These are phyloP conservation scores for Acanthopagrus latus DNA, from an alignment of 2,797 vertebrate genomes.

Conservation along the genomic window DNA sequence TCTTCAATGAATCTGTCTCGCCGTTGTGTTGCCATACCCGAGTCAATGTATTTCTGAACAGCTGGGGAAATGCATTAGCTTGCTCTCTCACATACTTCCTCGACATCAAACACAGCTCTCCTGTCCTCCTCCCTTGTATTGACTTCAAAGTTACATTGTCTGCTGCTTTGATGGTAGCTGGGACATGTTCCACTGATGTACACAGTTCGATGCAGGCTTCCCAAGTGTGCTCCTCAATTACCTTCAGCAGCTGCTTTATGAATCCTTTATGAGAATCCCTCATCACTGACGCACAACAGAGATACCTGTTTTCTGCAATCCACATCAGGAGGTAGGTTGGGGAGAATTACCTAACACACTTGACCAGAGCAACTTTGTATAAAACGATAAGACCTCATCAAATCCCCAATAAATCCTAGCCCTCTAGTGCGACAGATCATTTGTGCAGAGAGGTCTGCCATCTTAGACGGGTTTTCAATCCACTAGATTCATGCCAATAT, in stretches of 20 bases:
- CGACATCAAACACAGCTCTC: conserved; percentile 1
- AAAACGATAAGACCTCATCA: neutral
- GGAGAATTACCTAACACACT: neutral
- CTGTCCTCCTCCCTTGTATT: neutral
- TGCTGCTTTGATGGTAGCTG: conserved; percentile 19
- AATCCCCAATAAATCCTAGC: neutral
- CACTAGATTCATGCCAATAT: neutral
- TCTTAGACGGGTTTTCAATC: neutral
- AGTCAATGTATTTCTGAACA: neutral
- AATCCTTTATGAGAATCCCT: conserved; percentile 13
- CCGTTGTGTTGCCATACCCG: neutral
- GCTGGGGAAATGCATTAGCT: neutral
- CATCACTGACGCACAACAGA: neutral
- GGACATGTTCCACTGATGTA: neutral
- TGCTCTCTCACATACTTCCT: neutral
- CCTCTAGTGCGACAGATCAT: neutral
- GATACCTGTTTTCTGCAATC: neutral
- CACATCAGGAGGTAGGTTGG: neutral
- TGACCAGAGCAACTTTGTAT: neutral
- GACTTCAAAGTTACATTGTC: conserved; percentile 22
- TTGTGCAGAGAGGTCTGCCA: neutral
- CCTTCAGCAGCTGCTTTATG: conserved; percentile 11
- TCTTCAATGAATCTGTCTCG: conserved; percentile 1
- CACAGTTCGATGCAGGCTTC: neutral
- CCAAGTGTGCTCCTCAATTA: neutral